These are phyloP conservation scores for Nesogale talazaci DNA, from an alignment of 2,113 vertebrate genomes.

Conservation along the genomic window DNA sequence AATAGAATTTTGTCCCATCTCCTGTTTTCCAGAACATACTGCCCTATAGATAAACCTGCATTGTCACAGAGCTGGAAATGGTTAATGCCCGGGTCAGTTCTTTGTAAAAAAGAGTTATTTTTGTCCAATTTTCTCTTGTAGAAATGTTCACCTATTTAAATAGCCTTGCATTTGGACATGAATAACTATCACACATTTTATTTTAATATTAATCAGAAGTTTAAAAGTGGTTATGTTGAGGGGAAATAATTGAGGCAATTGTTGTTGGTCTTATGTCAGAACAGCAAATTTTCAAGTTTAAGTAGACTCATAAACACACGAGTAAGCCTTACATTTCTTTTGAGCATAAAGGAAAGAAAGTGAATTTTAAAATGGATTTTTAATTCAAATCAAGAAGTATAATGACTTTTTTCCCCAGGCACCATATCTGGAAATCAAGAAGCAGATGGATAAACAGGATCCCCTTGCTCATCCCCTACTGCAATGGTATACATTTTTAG, in stretches of 20 bases:
- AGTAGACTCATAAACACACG: constrained; percentile 39
- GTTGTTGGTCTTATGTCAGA: background rate
- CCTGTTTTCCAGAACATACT: constrained; percentile 2
- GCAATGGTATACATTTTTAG: constrained; percentile 88
- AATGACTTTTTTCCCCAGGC: constrained; percentile 86
- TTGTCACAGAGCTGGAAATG: constrained; percentile 17
- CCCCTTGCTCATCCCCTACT: constrained; percentile 93
- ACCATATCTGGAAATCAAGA: constrained; percentile 96
- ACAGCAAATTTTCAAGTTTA: background rate
- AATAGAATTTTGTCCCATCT: background rate
- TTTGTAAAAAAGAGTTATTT: constrained; percentile 41
- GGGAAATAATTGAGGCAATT: constrained; percentile 24
- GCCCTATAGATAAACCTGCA: background rate
- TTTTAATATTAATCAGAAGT: constrained; percentile 65
- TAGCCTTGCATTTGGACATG: background rate
- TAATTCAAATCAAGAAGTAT: constrained; percentile 55
- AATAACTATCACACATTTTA: background rate
- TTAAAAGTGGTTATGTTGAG: background rate
- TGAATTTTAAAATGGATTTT: background rate
- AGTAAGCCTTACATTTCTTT: constrained; percentile 60
- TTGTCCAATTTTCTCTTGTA: constrained; percentile 33
- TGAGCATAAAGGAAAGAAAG: background rate
- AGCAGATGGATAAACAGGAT: constrained; percentile 96
- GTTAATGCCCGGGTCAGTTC: constrained; percentile 32
- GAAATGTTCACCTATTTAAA: background rate